Conservation (phyloP, 2,113 vertebrate genomes). For the Oreochromis aureus region DNA sequence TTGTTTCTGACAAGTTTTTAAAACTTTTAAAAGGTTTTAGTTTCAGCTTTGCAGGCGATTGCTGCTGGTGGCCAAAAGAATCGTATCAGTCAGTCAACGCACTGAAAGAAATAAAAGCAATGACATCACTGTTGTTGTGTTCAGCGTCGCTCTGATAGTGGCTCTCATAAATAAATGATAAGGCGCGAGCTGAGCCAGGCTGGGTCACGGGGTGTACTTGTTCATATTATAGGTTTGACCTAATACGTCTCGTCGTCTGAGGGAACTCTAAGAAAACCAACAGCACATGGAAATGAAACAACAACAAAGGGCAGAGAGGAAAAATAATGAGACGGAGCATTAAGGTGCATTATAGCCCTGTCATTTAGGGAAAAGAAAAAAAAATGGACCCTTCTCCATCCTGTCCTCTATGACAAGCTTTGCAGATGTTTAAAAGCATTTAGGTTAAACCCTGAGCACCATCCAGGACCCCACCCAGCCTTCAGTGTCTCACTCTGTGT, state of each 20-base stretch:
- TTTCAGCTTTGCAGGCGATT: background rate
- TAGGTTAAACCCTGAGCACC: conserved; percentile 28
- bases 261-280: background rate
- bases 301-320: background rate
- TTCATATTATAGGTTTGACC: conserved; percentile 42
- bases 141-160: conserved; percentile 21
- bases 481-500: conserved; percentile 37
- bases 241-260: background rate
- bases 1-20: background rate
- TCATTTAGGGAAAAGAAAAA: background rate
- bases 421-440: conserved; percentile 39
- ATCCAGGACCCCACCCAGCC: conserved; percentile 37
- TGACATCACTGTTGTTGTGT: conserved; percentile 58
- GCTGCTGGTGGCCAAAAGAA: background rate
- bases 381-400: background rate
- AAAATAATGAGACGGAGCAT: background rate
- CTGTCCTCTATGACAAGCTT: conserved; percentile 4
- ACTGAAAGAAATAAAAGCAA: conserved; percentile 9
- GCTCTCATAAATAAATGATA: conserved; percentile 55
- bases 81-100: background rate
- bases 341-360: background rate
- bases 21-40: background rate
- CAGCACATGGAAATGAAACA: background rate
- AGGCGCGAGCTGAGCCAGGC: conserved; percentile 12
- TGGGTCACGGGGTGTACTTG: conserved; percentile 17